Base-by-base conservation (phyloP, 1,140 invertebrate species). In the Caenorhabditis tropicalis region DNA sequence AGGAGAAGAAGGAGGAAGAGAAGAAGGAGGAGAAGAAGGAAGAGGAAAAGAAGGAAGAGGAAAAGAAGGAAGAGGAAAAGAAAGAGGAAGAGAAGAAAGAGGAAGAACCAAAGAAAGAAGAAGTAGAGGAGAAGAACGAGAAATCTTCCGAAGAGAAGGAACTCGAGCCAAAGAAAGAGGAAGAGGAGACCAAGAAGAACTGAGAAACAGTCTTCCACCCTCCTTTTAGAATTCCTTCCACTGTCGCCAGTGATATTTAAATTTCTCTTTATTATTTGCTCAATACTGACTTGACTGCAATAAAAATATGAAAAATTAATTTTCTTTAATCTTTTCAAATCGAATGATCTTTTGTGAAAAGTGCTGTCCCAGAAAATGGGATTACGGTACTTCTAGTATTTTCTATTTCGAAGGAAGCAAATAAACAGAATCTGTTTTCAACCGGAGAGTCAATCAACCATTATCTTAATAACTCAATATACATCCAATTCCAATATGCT, bases 111-210 rank as follows among this genome's bases (percentile, higher is more conserved):
- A 58, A 56, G 81, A 43, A 56, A 21, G 53, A 82, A 9, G 51
- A 81, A 31, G 46, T 51, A 2, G 79, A 49, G 46, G 51, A 81
- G 33, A 53, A 49, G 48, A 56, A 48, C 48, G 31, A 51, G 27
- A 81, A 49, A 33, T 27, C n/a, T n/a, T n/a, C 48, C 46, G 79
- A 39, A 24, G 79, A 33, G 51, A 81, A 51, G 79, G 65, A 39
- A 24, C 33, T 74, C 21, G 65, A 74, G 29, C 65, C 65, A 74
- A 74, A 43, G 36, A 74, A 74, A 21, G 65, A 74, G 1, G 65
- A 74, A 10, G 65, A 74, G 65, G 65, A 74, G 24, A 74, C 65
- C 65, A 74, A 74, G 65, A 74, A 74, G 36, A 74, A 74, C 65
- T 74, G 65, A 74, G 21, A 2, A 74, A 36, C 33, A 43, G 31